Conservation (phyloP, 2,113 vertebrate species). For the Plecotus auritus region DNA sequence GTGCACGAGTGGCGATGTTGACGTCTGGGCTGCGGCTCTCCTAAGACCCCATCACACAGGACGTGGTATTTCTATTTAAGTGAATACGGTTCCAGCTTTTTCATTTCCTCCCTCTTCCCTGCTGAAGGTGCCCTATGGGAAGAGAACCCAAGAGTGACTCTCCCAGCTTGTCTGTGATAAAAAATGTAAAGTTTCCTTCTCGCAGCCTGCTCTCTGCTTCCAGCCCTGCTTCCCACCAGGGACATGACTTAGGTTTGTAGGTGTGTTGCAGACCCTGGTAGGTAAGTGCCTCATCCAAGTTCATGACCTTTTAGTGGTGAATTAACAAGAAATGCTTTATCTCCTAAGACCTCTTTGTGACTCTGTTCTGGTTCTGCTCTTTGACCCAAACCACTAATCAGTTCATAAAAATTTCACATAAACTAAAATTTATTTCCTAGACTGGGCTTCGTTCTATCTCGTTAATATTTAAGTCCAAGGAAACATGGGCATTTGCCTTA, state of each 20-base stretch:
- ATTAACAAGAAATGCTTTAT: slow-evolving; percentile 21
- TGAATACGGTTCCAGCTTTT: neutral
- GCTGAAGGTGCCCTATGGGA: neutral
- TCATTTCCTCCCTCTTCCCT: neutral
- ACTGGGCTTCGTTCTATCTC: neutral
- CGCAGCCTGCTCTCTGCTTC: neutral
- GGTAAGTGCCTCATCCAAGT: neutral
- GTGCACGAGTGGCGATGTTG: neutral
- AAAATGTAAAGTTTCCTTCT: neutral
- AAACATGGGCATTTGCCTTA: neutral
- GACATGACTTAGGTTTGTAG: neutral
- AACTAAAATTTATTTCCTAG: slow-evolving; percentile 54
- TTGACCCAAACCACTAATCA: slow-evolving; percentile 38
- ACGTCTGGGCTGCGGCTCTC: neutral
- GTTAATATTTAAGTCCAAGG: slow-evolving; percentile 22
- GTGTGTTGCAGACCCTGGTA: neutral
- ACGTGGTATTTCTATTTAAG: neutral
- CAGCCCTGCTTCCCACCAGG: neutral
- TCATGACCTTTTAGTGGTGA: neutral
- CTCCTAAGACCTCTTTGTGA: neutral
- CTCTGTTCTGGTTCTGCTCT: neutral
- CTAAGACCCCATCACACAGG: neutral
- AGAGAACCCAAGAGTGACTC: neutral
- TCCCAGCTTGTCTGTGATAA: neutral
- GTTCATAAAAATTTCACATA: slow-evolving; percentile 59